These are phyloP conservation scores for Dicyrtomina minuta DNA, from an alignment of 2,888 invertebrate genomes.

Conservation along the genomic window DNA sequence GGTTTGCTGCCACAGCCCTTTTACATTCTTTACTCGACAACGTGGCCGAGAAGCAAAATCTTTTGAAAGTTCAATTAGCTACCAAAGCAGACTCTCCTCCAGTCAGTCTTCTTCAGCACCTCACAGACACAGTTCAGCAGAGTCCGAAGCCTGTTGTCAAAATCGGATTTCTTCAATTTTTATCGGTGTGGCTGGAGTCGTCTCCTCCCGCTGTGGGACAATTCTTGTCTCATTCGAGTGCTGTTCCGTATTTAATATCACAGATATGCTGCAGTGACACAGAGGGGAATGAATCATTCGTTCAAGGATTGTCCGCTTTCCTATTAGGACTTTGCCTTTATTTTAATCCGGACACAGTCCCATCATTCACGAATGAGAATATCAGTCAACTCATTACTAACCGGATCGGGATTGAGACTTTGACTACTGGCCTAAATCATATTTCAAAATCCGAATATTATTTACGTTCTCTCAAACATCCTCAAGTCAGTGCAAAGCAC, in stretches of 20 bases:
- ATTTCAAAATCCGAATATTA: constrained; percentile 88
- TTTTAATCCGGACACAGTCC: constrained; percentile 80
- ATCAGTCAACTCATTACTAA: constrained; percentile 81
- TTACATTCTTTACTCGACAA: constrained; percentile 88
- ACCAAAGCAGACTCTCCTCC: constrained; percentile 80
- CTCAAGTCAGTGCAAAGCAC: constrained; percentile 77
- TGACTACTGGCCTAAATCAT: constrained; percentile 79
- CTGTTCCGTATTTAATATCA: constrained; percentile 80
- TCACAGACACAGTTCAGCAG: constrained; percentile 79
- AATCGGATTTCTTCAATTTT: constrained; percentile 86
- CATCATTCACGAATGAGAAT: constrained; percentile 73
- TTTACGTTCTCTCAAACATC: constrained; percentile 87
- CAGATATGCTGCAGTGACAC: constrained; percentile 71
- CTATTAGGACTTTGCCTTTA: constrained; percentile 88
- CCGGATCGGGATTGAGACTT: constrained; percentile 85
- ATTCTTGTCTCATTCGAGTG: constrained; percentile 76
- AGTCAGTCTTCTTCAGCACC: constrained; percentile 85
- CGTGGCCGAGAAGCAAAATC: constrained; percentile 79
- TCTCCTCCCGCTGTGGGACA: constrained; percentile 80
- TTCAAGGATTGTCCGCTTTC: constrained; percentile 88
- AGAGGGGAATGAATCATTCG: constrained; percentile 84
- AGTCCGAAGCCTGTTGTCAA: constrained; percentile 75
- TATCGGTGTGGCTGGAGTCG: constrained; percentile 83
- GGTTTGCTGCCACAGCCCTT: constrained; percentile 91
- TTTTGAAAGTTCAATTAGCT: constrained; percentile 86